Base-by-base conservation (phyloP, 2,888 invertebrate species). In the Carpatolechia fugitivella region DNA sequence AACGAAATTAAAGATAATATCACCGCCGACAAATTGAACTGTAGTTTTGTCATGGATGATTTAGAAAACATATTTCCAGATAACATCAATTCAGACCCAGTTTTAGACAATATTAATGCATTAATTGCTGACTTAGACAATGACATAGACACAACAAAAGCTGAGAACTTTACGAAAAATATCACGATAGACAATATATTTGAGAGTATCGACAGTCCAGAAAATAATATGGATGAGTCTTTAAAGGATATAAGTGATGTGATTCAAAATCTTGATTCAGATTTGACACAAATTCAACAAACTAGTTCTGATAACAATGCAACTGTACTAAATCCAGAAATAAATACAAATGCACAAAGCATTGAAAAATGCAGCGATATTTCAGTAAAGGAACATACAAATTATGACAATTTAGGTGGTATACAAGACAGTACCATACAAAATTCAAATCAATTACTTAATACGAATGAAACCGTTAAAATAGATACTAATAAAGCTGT, bases 101-200 rank as follows among this genome's bases (percentile, higher is more conserved):
- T 76, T n/a, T 74, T 84, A 54, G 80, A 79, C 53, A 85, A 85
- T 61, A 86, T 87, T 18, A 83, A 80, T 65, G 80, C 76, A 29
- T 68, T 85, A 14, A 87, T 88, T 61, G 88, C 82, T 29, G 78
- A 81, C 61, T 70, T 87, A 38, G 83, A 87, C 60, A 70, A 80
- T 55, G 83, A 85, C 52, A 62, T 83, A 29, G 73, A 76, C 57
- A 68, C 10, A 58, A 74, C 36, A 82, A 78, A 69, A 30, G 66
- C 57, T 52, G 70, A 71, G 53, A 50, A 60, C 5, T 80, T 81
- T 59, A 71, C 69, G n/a, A 73, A 74, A 50, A 77, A 85, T 57
- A 73, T 82, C 31, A 63, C 62, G 16, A 62, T 79, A 51, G 80
- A 81, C 55, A 77, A 76, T 58, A 78, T 79, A 68, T 60, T 82